Conservation (phyloP, 2,888 invertebrate species). For the Scaeva pyrastri region DNA sequence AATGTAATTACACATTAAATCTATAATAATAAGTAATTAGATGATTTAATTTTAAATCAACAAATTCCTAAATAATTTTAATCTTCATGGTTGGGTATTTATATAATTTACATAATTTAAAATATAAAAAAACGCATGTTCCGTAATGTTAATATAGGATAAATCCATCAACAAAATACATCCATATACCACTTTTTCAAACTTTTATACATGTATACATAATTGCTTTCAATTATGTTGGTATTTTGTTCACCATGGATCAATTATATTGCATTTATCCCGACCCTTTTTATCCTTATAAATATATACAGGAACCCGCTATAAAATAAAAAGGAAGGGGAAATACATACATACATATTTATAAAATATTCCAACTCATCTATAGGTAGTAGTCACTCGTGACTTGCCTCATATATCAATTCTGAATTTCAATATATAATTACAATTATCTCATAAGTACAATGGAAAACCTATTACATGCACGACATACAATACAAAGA, state of each 20-base stretch:
- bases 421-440: constrained; percentile 64
- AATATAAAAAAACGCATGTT: too few relatives aligned
- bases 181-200: neutral
- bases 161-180: constrained; percentile 1
- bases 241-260: constrained; percentile 14
- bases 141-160: neutral
- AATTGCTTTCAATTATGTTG: constrained; percentile 17
- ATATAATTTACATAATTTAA: too few relatives aligned
- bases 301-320: neutral
- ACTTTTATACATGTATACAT: neutral
- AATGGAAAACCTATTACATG: constrained; percentile 38
- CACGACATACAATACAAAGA: neutral
- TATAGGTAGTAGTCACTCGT: constrained; percentile 7
- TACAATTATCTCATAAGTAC: constrained; percentile 51
- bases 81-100: too few relatives aligned
- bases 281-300: neutral
- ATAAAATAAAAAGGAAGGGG: too few relatives aligned
- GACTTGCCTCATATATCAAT: constrained; percentile 32
- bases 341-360: neutral
- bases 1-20: too few relatives aligned
- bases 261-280: constrained; percentile 25
- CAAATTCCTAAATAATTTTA: too few relatives aligned
- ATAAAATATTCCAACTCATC: neutral
- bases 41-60: too few relatives aligned
- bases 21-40: too few relatives aligned